phyloP scores from a whole-genome alignment of 2,113 vertebrate genomes.

The Peucedramus taeniatus region DNA sequence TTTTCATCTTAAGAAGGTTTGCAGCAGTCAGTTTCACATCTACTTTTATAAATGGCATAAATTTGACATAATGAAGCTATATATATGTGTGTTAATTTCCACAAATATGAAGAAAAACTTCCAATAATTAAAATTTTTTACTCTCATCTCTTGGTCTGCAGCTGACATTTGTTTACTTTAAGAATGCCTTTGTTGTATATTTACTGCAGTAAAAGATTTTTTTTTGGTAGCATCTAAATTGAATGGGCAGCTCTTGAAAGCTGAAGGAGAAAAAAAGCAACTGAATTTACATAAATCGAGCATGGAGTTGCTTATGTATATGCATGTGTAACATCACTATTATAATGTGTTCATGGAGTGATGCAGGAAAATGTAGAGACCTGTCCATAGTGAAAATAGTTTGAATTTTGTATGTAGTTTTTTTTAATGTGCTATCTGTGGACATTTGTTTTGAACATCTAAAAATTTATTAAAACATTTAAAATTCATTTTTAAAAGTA shows the following conservation, averaged over 20 bases:
- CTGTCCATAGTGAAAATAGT: not conserved
- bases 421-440: not conserved
- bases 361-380: not conserved
- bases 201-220: not conserved
- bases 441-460: not conserved
- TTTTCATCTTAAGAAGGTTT: not conserved
- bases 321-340: not conserved
- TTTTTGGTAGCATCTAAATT: not conserved
- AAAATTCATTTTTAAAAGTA: not conserved
- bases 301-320: not conserved
- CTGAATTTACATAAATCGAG: not conserved
- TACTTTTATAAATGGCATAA: not conserved
- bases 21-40: not conserved
- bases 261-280: not conserved
- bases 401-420: not conserved
- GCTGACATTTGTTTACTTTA: not conserved
- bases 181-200: not conserved
- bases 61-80: not conserved
- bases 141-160: not conserved
- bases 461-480: not conserved
- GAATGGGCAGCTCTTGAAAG: not conserved
- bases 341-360: not conserved
- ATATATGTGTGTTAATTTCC: not conserved
- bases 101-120: not conserved
- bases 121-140: not conserved